Conservation (phyloP, 2,113 vertebrate species). For the Myiagra hebetior region DNA sequence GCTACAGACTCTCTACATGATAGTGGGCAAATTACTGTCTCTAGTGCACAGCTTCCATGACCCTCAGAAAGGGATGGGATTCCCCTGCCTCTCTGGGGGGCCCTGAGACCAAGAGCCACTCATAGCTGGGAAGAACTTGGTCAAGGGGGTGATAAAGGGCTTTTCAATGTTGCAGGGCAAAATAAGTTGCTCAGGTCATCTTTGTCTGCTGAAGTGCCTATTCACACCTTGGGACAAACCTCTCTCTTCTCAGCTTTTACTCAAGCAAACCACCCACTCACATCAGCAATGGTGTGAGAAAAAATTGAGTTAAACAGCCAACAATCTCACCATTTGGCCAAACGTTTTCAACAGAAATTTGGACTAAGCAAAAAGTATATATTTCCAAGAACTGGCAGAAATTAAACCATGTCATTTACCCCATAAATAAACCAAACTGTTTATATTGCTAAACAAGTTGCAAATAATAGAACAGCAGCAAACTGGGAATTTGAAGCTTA, state of each 20-base stretch:
- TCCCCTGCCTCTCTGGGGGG: neutral
- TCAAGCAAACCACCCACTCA: constrained; percentile 13
- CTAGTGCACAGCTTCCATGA: neutral
- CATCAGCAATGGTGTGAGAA: neutral
- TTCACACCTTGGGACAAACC: constrained; percentile 9
- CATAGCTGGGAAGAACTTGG: neutral
- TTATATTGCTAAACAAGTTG: constrained; percentile 43
- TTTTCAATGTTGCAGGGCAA: neutral
- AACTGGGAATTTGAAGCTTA: constrained; percentile 48
- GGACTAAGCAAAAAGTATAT: neutral
- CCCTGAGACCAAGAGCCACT: neutral
- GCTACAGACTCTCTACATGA: neutral
- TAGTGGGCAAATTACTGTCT: neutral
- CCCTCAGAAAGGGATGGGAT: neutral
- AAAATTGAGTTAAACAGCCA: neutral
- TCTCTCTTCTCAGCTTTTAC: neutral
- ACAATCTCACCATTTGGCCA: neutral
- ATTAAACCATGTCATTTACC: constrained; percentile 28
- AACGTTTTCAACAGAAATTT: neutral
- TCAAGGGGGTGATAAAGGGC: neutral
- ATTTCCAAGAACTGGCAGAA: constrained; percentile 23
- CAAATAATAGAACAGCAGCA: constrained; percentile 55
- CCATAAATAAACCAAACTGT: constrained; percentile 48
- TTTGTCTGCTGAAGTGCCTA: neutral
- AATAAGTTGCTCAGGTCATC: neutral